Evolutionary conservation across 2,113 vertebrate genomes (phyloP), one percentile per base, ranked within the genome.

Genomic region (Puma concolor): DNA sequence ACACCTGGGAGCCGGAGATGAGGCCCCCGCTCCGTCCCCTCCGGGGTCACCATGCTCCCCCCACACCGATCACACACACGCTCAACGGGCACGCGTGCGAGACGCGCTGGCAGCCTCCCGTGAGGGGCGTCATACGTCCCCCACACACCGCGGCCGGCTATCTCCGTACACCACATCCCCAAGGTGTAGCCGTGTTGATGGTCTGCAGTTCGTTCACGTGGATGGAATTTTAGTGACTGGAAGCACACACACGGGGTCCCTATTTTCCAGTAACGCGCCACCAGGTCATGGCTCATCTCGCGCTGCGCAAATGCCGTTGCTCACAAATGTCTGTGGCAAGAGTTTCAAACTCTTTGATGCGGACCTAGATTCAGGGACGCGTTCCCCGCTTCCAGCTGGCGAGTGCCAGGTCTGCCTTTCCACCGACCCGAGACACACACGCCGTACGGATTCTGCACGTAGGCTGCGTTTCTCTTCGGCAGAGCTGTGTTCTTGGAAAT

Each of bases 11-110:
- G 57, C 31, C 41, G 16, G 57, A 87, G 60, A 36, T 5, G 44
- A 64, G 52, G 29, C 50, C 48, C 4, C 33, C 0, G 17, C 31
- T 31, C 71, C 1, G 1, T 17, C 57, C 3, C 77, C n/a, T 1
- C 33, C 16, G 57, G 23, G 15, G 41, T 2, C 25, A 6, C 29
- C 38, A 19, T 1, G 31, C 41, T 7, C 72, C 41, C 41, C 27
- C 7, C 25, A 44, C n/a, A 3, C 1, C 2, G 38, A 16, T 57
- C 9, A 9, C 10, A 23, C 67, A 1, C 8, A n/a, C 77, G 7
- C 4, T 2, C 4, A 4, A 12, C 44, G 0, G 2, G 41, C 13
- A 0, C 0, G 5, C 10, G n/a, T 27, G 5, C 7, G 13, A 0
- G 21, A 4, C 5, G 10, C 0, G 17, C 23, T 0, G 5, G 38